Conservation (phyloP, 2,113 vertebrate genomes). For the Osmerus eperlanus region DNA sequence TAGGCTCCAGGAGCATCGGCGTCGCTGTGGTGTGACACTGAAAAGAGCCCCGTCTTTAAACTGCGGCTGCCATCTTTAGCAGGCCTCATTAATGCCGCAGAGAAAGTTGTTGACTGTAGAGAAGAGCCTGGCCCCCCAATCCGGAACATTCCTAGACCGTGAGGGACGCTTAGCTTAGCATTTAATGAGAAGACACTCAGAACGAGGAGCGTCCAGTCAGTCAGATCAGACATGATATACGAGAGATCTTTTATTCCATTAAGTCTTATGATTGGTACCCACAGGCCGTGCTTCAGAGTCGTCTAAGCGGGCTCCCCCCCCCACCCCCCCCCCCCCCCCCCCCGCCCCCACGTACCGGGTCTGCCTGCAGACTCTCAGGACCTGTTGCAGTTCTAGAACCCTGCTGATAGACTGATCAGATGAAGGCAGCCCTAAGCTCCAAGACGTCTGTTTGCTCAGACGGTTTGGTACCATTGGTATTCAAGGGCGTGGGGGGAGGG, state of each 20-base stretch:
- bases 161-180: constrained; percentile 30
- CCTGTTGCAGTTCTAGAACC: constrained; percentile 27
- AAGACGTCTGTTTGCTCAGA: constrained; percentile 37
- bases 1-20: constrained; percentile 17
- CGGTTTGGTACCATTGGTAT: constrained; percentile 74
- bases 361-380: neutral
- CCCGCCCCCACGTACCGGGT: no score
- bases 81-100: constrained; percentile 42
- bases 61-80: constrained; percentile 30
- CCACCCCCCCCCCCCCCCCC: no score
- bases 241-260: constrained; percentile 26
- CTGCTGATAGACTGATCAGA: constrained; percentile 38
- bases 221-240: constrained; percentile 38
- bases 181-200: constrained; percentile 44
- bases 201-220: constrained; percentile 31
- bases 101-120: constrained; percentile 43
- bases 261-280: constrained; percentile 22
- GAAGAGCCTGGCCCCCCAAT: constrained; percentile 23
- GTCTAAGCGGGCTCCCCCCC: no score
- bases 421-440: constrained; percentile 28
- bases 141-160: constrained; percentile 49
- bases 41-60: constrained; percentile 22
- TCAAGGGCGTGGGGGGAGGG: constrained; percentile 36
- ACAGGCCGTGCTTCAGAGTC: constrained; percentile 11
- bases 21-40: constrained; percentile 39